phyloP scores from a whole-genome alignment of 2,113 vertebrate genomes.

The Numenius arquata region DNA sequence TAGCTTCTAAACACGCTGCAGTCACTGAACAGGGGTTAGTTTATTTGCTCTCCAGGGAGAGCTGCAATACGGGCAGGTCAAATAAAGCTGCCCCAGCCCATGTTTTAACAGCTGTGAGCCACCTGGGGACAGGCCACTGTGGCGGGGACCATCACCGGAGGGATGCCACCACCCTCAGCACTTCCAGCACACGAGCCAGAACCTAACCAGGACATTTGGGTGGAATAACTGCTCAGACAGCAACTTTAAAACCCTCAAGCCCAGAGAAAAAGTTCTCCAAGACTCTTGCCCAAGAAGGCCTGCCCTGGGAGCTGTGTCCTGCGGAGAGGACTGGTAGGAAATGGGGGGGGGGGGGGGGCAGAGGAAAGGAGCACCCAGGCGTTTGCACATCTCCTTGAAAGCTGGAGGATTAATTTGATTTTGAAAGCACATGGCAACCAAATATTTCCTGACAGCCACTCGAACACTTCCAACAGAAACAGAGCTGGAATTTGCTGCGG shows the following conservation, averaged over 20 bases:
- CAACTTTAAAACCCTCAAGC: neutral
- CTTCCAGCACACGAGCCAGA: neutral
- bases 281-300: neutral
- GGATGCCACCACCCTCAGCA: neutral
- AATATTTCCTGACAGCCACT: constrained; percentile 6
- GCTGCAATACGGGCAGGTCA: neutral
- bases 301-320: neutral
- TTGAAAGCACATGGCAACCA: neutral
- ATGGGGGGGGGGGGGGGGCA: too few species aligned
- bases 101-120: constrained; percentile 32
- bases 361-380: neutral
- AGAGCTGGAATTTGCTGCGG: constrained; percentile 48
- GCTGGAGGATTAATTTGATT: neutral
- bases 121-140: neutral
- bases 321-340: neutral
- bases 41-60: constrained; percentile 12
- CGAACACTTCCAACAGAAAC: constrained; percentile 49
- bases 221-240: neutral
- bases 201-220: neutral
- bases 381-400: neutral
- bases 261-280: neutral
- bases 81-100: neutral
- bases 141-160: neutral
- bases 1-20: neutral
- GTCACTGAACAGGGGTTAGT: neutral